Evolutionary conservation across 2,888 invertebrate genomes (phyloP).

Genomic region (Euphydryas editha): DNA sequence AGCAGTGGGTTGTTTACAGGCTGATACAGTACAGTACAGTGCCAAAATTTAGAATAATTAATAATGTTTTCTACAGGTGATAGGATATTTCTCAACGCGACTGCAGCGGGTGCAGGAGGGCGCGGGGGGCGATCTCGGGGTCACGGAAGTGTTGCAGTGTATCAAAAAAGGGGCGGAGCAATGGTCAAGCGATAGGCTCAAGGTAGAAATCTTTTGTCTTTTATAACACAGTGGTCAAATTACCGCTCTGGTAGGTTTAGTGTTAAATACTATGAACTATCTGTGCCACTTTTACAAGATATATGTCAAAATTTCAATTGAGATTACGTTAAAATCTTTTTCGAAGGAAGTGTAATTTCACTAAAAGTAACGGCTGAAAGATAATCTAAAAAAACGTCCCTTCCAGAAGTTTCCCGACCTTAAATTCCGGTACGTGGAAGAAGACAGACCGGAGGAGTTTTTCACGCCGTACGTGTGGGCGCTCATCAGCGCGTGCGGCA

Average conservation of each 20-base stretch:
- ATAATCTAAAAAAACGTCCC: neutral
- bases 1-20: no score
- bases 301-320: no score
- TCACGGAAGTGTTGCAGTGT: slow-evolving; percentile 92
- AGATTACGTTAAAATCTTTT: no score
- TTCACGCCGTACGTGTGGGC: slow-evolving; percentile 99
- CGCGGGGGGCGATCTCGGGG: slow-evolving; percentile 88
- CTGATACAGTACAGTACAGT: no score
- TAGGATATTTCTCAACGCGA: slow-evolving; percentile 85
- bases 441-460: slow-evolving; percentile 99
- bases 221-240: no score
- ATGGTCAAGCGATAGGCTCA: slow-evolving; percentile 96
- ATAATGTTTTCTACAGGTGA: no score
- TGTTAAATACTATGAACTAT: no score
- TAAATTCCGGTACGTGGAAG: slow-evolving; percentile 99
- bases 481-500: slow-evolving; percentile 87
- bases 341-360: no score
- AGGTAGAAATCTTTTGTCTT: slow-evolving; percentile 83
- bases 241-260: no score
- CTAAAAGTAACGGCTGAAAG: neutral
- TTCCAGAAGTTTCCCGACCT: slow-evolving; percentile 97
- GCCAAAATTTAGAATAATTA: no score
- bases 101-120: slow-evolving; percentile 85
- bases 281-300: no score
- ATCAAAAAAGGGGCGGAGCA: slow-evolving; percentile 96